Conservation (phyloP, 2,888 invertebrate genomes). For the Perithous albicinctus region DNA sequence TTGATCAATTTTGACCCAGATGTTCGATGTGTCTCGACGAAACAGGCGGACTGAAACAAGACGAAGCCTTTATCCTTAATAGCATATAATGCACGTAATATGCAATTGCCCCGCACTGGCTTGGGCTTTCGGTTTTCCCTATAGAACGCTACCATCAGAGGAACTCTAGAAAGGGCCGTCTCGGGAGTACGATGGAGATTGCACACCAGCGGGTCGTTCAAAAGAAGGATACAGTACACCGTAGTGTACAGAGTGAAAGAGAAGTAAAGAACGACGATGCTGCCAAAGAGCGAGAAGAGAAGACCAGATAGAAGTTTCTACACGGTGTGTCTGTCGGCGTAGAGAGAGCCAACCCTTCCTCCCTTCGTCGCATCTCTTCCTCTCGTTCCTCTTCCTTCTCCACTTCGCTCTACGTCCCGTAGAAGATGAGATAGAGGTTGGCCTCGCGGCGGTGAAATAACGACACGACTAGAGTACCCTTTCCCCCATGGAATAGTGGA, state of each 20-base stretch:
- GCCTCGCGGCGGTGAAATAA: conserved; percentile 82
- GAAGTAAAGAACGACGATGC: conserved; percentile 58
- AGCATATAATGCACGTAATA: conserved; percentile 45
- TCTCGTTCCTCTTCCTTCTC: conserved; percentile 56
- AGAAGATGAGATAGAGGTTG: conserved; percentile 78
- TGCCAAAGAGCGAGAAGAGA: conserved; percentile 64
- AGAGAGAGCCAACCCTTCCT: conserved; percentile 59
- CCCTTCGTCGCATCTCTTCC: conserved; percentile 66
- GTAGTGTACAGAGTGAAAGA: conserved; percentile 63
- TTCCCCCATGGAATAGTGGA: conserved; percentile 42
- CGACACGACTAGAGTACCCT: conserved; percentile 79
- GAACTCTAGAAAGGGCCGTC: conserved; percentile 55
- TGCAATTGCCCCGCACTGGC: conserved; percentile 65
- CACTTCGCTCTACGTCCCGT: conserved; percentile 62
- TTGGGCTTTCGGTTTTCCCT: conserved; percentile 20
- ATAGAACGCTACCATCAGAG: conserved; percentile 30
- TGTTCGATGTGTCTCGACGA: not conserved
- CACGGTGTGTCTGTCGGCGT: conserved; percentile 56
- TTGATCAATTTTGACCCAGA: conserved; percentile 14
- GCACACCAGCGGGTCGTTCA: conserved; percentile 61
- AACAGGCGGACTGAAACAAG: not conserved
- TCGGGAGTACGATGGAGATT: conserved; percentile 70
- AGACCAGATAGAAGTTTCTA: conserved; percentile 55
- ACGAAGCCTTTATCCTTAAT: conserved; percentile 12
- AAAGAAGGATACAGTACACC: conserved; percentile 63